phyloP scores from a whole-genome alignment of 1,140 invertebrate genomes.

The Sycophaga agraensis region DNA sequence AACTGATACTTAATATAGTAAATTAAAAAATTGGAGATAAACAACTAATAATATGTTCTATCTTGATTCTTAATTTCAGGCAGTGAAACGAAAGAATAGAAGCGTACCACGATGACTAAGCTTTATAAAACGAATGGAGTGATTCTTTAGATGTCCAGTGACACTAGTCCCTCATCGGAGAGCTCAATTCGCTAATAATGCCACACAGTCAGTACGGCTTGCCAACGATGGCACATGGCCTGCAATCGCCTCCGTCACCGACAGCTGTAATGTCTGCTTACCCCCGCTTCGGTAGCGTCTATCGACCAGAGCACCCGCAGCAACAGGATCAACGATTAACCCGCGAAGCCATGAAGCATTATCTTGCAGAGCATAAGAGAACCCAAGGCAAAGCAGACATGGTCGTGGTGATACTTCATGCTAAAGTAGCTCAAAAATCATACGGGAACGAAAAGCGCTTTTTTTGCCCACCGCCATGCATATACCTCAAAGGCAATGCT shows the following conservation, averaged over 20 bases:
- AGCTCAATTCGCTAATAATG: slow-evolving; percentile 59
- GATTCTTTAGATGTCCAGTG: not conserved
- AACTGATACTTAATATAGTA: too few species aligned
- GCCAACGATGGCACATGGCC: slow-evolving; percentile 67
- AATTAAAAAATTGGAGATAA: too few species aligned
- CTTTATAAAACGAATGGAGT: not conserved
- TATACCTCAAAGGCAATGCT: slow-evolving; percentile 96
- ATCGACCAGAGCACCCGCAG: slow-evolving; percentile 72
- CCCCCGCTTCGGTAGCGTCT: slow-evolving; percentile 63
- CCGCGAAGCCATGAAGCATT: slow-evolving; percentile 94
- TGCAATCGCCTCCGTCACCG: slow-evolving; percentile 77
- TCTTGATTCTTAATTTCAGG: too few species aligned
- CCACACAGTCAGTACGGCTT: slow-evolving; percentile 72
- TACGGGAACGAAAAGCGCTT: slow-evolving; percentile 99
- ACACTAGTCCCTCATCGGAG: slow-evolving; percentile 1
- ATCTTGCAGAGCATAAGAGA: slow-evolving; percentile 81
- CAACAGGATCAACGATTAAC: slow-evolving; percentile 75
- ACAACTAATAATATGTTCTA: too few species aligned
- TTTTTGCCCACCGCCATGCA: slow-evolving; percentile 99
- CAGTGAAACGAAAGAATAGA: too few species aligned
- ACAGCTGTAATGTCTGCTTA: slow-evolving; percentile 65
- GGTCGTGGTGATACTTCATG: slow-evolving; percentile 96
- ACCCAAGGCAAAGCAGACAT: slow-evolving; percentile 66
- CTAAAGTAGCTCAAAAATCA: slow-evolving; percentile 98
- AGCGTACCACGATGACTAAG: not conserved